Evolutionary conservation across 1,140 invertebrate genomes (phyloP).

Genomic region (Capitella teleta): DNA sequence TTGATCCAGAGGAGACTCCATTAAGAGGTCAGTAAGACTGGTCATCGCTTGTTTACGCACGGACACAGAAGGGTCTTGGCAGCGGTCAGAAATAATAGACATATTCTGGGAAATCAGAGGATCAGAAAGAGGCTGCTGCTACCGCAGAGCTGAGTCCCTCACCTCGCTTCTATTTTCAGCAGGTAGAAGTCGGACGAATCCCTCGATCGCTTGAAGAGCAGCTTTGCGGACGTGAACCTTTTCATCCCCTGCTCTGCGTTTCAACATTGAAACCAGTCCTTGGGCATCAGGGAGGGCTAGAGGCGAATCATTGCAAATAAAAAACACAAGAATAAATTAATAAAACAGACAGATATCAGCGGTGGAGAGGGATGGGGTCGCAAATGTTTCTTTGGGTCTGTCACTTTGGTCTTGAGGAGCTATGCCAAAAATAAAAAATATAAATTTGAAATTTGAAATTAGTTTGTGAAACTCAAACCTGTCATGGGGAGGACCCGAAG

Average conservation of each 20-base stretch:
- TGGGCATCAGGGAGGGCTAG: slow-evolving; percentile 29
- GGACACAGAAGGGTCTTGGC: slow-evolving; percentile 48
- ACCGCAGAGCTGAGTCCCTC: slow-evolving; percentile 1
- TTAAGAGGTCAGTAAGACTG: slow-evolving; percentile 46
- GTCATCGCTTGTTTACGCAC: slow-evolving; percentile 50
- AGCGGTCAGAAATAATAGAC: slow-evolving; percentile 43
- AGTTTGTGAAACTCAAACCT: background rate
- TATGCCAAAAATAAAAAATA: background rate
- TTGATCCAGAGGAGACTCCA: slow-evolving; percentile 43
- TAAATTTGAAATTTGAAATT: background rate
- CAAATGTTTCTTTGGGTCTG: too few relatives aligned
- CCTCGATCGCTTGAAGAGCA: slow-evolving; percentile 46
- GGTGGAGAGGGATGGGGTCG: too few relatives aligned
- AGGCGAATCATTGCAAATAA: slow-evolving; percentile 1
- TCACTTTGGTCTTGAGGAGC: background rate
- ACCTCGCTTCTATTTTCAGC: slow-evolving; percentile 36
- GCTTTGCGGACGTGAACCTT: slow-evolving; percentile 50
- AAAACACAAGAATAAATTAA: background rate
- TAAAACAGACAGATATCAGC: background rate
- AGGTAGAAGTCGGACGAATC: slow-evolving; percentile 29
- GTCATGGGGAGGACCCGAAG: background rate
- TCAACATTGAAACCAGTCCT: slow-evolving; percentile 42
- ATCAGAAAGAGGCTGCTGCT: too few relatives aligned
- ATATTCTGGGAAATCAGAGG: slow-evolving; percentile 32
- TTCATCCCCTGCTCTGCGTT: slow-evolving; percentile 45